Evolutionary conservation across 2,113 vertebrate species (phyloP).

Genomic region (Pomatorhinus ruficollis): DNA sequence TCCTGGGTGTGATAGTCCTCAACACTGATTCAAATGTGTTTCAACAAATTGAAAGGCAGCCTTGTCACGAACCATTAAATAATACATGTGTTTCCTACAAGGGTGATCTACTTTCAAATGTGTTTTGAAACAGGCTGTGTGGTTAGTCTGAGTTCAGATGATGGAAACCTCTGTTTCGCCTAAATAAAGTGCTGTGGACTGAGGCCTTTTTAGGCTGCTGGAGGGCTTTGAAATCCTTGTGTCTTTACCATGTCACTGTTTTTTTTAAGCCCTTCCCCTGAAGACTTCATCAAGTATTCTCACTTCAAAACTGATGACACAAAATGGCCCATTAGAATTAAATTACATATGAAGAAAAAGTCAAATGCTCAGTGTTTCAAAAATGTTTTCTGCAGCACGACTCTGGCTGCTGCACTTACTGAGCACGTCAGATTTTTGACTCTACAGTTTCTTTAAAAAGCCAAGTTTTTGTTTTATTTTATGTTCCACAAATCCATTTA

Average conservation of each 20-base stretch:
- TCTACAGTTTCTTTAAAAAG: not conserved
- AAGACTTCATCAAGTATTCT: slow-evolving; percentile 12
- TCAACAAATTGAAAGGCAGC: not conserved
- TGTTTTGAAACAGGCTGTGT: not conserved
- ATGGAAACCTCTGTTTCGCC: not conserved
- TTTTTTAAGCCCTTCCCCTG: not conserved
- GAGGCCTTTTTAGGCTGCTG: not conserved
- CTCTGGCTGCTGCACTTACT: not conserved
- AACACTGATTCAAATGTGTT: not conserved
- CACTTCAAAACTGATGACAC: not conserved
- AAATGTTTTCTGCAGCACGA: not conserved
- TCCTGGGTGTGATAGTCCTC: not conserved
- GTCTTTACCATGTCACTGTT: not conserved
- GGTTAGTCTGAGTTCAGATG: not conserved
- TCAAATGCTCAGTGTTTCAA: not conserved
- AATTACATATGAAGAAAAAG: not conserved
- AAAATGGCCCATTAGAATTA: not conserved
- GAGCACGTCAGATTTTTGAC: not conserved
- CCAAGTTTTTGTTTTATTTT: slow-evolving; percentile 6
- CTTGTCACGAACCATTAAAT: not conserved
- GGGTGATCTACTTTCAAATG: not conserved
- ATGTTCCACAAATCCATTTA: slow-evolving; percentile 10
- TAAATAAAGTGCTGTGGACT: not conserved
- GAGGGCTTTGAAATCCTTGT: not conserved
- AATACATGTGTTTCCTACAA: not conserved